Evolutionary conservation across 2,888 invertebrate species (phyloP).

Genomic region (Cataglyphis albicans): DNA sequence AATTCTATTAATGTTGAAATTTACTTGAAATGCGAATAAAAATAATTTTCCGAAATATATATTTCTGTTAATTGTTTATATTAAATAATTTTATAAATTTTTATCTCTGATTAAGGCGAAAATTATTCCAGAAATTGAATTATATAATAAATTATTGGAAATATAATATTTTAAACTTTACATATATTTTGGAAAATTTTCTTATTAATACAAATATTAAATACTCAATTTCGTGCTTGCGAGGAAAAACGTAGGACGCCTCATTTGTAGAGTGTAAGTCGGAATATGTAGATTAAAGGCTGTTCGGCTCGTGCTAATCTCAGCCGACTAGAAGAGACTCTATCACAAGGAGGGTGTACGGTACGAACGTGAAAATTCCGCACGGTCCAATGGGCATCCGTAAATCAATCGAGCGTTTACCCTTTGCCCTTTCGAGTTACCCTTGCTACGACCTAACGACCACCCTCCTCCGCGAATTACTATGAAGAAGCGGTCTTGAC

Average conservation of each 20-base stretch:
- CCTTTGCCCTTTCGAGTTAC: slow-evolving; percentile 74
- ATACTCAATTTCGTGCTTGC: neutral
- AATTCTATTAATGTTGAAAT: neutral
- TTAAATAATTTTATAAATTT: neutral
- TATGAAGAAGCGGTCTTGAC: slow-evolving; percentile 56
- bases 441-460: slow-evolving; percentile 65
- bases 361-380: slow-evolving; percentile 67
- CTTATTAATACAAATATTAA: neutral
- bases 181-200: neutral
- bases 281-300: slow-evolving; percentile 27
- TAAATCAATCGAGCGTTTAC: slow-evolving; percentile 79
- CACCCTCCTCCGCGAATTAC: slow-evolving; percentile 59
- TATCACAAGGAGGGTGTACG: slow-evolving; percentile 47
- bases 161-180: neutral
- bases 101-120: neutral
- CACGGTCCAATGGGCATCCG: slow-evolving; percentile 67
- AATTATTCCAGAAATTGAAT: neutral
- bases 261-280: slow-evolving; percentile 23
- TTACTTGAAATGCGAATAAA: neutral
- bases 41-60: neutral
- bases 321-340: slow-evolving; percentile 61
- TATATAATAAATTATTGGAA: neutral
- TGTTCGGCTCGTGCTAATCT: slow-evolving; percentile 60
- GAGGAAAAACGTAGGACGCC: neutral
- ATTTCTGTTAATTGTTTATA: neutral